Evolutionary conservation across 2,888 invertebrate species (phyloP), one percentile per base, ranked within the genome.

Genomic region (Charanyca ferruginea): DNA sequence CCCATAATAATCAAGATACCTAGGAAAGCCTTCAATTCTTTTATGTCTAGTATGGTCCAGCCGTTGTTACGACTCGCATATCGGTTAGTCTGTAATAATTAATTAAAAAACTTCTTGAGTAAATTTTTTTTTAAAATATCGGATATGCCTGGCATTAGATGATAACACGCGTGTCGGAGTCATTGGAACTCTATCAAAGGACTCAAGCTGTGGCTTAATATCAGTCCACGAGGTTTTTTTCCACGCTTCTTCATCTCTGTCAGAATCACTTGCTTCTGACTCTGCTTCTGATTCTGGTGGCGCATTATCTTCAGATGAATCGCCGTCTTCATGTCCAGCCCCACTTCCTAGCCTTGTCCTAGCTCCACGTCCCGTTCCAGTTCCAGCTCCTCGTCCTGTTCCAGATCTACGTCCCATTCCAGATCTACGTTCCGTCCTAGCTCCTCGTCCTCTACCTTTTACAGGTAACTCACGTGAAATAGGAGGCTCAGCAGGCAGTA

Each of bases 1-100:
- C 71, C 71, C 71, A 71, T 71, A 22, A 68, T 58, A 38, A 68
- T 47, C 11, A 68, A 23, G n/a, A 68, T 60, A 54, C 65, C 68
- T 44, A 66, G 35, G 47, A 68, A 64, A 54, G 64, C 59, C 25
- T 41, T 49, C 41, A 62, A 45, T 32, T 62, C 38, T 28, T 62
- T 54, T 20, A 42, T 47, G 25, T 59, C 60, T 59, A 63, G 47
- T 32, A 51, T 63, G 28, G 55, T 57, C 55, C 55, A 57, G 44
- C 57, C 45, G 35, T 53, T 53, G 53, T 53, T 53, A 41, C 41
- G 53, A 53, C 38, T 38, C 18, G 41, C 53, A 53, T n/a, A n/a
- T n/a, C n/a, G n/a, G n/a, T n/a, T n/a, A n/a, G n/a, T n/a, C n/a
- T n/a, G n/a, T 52, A 52, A 52, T 35, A 52, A 52, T 52, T 6